phyloP scores from a whole-genome alignment of 2,113 vertebrate genomes.

The Psittacus erithacus region DNA sequence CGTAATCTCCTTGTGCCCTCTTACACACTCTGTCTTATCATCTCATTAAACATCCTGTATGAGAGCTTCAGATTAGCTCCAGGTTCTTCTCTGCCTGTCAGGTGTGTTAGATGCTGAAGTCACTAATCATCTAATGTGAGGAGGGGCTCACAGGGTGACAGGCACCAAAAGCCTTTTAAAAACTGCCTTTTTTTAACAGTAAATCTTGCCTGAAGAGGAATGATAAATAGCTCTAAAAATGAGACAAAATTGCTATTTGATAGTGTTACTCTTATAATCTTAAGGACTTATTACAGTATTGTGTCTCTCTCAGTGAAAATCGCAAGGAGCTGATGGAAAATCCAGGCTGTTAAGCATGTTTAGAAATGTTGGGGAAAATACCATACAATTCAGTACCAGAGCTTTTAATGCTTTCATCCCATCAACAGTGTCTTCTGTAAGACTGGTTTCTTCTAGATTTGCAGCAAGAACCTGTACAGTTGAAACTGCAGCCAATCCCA shows the following conservation, averaged over 20 bases:
- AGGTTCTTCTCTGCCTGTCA: neutral
- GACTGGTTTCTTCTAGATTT: neutral
- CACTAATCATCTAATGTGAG: neutral
- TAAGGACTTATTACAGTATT: neutral
- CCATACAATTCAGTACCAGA: neutral
- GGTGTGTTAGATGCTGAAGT: neutral
- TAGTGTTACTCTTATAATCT: neutral
- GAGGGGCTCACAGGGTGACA: neutral
- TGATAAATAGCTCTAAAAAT: slow-evolving; percentile 15
- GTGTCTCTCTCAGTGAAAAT: neutral
- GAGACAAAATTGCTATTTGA: neutral
- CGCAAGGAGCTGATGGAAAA: neutral
- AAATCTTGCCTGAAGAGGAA: neutral
- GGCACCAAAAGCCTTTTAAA: neutral
- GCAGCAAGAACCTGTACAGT: neutral
- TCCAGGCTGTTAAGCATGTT: neutral
- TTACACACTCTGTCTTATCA: neutral
- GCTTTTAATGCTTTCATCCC: neutral
- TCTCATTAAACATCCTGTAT: neutral
- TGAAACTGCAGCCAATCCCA: neutral
- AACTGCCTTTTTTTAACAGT: neutral
- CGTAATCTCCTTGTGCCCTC: neutral
- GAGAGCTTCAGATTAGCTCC: neutral
- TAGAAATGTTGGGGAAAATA: neutral
- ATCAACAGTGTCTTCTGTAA: neutral